Conservation (phyloP, 2,888 invertebrate species). For the Drosophila anceps region DNA sequence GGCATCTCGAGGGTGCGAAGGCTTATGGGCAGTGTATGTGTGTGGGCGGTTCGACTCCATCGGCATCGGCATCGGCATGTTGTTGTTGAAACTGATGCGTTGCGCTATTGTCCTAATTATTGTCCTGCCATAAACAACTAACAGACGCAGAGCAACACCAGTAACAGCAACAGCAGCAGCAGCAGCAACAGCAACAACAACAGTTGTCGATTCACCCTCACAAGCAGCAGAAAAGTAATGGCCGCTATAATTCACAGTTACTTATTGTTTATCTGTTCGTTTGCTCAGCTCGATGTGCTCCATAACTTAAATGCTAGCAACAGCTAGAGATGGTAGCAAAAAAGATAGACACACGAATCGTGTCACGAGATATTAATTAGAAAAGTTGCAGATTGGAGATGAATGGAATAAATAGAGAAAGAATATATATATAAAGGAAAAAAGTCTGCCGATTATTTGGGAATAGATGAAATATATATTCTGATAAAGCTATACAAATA, state of each 20-base stretch:
- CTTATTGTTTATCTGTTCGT: conserved; percentile 83
- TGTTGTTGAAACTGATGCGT: conserved; percentile 59
- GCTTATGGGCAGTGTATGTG: not conserved
- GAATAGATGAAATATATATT: too few relatives aligned
- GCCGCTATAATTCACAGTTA: conserved; percentile 83
- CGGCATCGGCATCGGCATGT: conserved; percentile 5
- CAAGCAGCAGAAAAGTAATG: conserved; percentile 74
- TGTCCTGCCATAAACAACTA: conserved; percentile 80
- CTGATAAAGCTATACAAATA: too few relatives aligned
- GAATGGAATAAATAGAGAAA: not conserved
- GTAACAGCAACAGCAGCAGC: conserved; percentile 24
- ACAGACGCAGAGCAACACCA: conserved; percentile 46
- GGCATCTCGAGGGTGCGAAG: not conserved
- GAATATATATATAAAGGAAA: not conserved
- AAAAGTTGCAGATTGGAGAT: not conserved
- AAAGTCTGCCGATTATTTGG: too few relatives aligned
- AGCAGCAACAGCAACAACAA: conserved; percentile 18
- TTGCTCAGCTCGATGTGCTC: conserved; percentile 78
- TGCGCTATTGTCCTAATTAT: conserved; percentile 75
- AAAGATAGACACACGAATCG: not conserved
- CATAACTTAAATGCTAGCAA: conserved; percentile 73
- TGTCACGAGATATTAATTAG: conserved; percentile 24
- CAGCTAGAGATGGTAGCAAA: conserved; percentile 42
- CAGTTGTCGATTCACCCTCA: conserved; percentile 54
- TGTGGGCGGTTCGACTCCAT: conserved; percentile 39